A percentile compares a stretch with the other conserved stretches of the same genome.
Conservation (phyloP, 2,888 invertebrate genomes). For the Herminia tarsipennalis region DNA sequence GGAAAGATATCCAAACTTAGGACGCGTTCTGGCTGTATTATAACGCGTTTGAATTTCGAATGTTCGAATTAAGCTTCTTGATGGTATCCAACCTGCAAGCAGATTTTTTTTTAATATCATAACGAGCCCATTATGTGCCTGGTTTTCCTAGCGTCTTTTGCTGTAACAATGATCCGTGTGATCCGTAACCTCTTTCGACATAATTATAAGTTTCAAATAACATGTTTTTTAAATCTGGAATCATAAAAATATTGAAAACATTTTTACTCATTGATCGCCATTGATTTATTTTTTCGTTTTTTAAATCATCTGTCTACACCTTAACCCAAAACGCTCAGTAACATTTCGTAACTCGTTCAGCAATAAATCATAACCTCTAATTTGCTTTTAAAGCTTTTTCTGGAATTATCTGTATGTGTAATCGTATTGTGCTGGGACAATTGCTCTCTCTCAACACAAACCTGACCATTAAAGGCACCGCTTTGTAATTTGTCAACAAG, state of each 20-base stretch:
- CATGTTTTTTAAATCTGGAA: not conserved
- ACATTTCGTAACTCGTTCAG: slow-evolving; percentile 72
- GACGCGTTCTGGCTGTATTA: slow-evolving; percentile 19
- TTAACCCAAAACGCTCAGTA: slow-evolving; percentile 54
- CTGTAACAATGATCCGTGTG: no score
- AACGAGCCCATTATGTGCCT: no score
- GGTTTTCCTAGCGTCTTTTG: no score
- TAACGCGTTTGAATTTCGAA: not conserved
- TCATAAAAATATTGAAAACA: no score
- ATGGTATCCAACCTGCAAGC: no score
- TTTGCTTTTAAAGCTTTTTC: slow-evolving; percentile 85
- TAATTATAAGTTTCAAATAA: no score
- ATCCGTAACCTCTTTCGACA: no score
- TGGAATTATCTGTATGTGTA: slow-evolving; percentile 78
- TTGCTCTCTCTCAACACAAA: slow-evolving; percentile 49
- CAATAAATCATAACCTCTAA: slow-evolving; percentile 84
- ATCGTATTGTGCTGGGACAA: slow-evolving; percentile 78
- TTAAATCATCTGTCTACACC: slow-evolving; percentile 20
- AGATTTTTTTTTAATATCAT: no score
- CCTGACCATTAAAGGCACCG: slow-evolving; percentile 66
- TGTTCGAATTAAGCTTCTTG: not conserved
- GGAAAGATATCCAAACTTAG: slow-evolving; percentile 67
- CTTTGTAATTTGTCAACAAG: slow-evolving; percentile 77
- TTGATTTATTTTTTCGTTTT: not conserved
- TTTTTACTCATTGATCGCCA: not conserved